These are phyloP conservation scores for Lampris incognitus DNA, from an alignment of 2,113 vertebrate species.

Conservation along the genomic window DNA sequence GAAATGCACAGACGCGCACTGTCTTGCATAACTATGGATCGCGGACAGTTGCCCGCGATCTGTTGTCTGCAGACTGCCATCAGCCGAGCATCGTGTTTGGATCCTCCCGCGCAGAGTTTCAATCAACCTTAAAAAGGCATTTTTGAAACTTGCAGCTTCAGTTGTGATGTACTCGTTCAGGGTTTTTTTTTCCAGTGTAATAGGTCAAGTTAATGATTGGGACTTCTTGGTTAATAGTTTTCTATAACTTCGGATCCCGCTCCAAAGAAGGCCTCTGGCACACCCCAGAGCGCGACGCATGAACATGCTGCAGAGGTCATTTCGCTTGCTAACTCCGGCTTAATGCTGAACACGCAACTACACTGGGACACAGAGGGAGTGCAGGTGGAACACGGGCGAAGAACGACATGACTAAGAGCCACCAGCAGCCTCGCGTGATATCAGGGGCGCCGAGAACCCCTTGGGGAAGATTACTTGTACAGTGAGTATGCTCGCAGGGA, in stretches of 20 bases:
- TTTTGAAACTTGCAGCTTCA: slow-evolving; percentile 15
- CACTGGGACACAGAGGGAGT: not conserved
- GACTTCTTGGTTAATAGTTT: slow-evolving; percentile 20
- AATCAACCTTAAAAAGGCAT: not conserved
- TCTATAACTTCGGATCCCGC: slow-evolving; percentile 19
- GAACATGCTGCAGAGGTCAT: slow-evolving; percentile 10
- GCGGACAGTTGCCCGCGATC: no score
- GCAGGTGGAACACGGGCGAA: not conserved
- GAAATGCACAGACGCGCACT: slow-evolving; percentile 8
- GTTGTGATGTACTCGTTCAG: not conserved
- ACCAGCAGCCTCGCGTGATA: slow-evolving; percentile 40
- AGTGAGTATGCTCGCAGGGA: slow-evolving; percentile 54
- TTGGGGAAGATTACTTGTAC: slow-evolving; percentile 56
- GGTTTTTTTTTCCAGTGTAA: slow-evolving; percentile 27
- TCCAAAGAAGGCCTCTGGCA: slow-evolving; percentile 15
- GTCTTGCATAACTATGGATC: slow-evolving; percentile 1
- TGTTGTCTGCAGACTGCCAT: no score
- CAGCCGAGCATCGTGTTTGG: no score
- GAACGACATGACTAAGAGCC: slow-evolving; percentile 11
- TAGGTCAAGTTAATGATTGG: not conserved
- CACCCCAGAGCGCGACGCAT: slow-evolving; percentile 1
- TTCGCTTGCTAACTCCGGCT: not conserved
- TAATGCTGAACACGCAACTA: slow-evolving; percentile 16
- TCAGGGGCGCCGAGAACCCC: slow-evolving; percentile 12
- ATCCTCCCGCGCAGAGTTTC: not conserved